phyloP scores from a whole-genome alignment of 2,888 invertebrate genomes.

The Plagodis pulveraria region DNA sequence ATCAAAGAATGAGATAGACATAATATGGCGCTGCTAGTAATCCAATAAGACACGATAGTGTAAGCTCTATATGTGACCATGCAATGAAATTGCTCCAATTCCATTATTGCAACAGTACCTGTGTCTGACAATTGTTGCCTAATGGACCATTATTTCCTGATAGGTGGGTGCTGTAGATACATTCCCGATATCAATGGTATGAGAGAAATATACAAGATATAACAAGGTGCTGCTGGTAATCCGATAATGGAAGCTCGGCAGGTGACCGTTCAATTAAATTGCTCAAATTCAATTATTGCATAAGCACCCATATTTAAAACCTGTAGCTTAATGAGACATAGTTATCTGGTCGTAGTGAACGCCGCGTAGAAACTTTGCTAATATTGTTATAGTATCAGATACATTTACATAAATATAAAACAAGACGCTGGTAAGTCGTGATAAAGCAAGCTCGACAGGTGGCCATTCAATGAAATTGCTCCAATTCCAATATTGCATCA shows the following conservation, averaged over 20 bases:
- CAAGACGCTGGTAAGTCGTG: slow-evolving; percentile 2
- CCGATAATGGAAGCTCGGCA: slow-evolving; percentile 30
- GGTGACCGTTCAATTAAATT: slow-evolving; percentile 45
- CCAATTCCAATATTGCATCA: slow-evolving; percentile 69
- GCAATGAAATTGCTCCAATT: slow-evolving; percentile 64
- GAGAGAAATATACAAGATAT: too few species aligned
- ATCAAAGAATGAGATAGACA: too few species aligned
- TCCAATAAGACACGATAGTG: slow-evolving; percentile 33
- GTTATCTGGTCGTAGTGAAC: not conserved
- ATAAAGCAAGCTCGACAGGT: slow-evolving; percentile 34
- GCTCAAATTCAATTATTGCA: slow-evolving; percentile 69
- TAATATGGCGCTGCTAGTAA: not conserved
- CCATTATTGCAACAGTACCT: slow-evolving; percentile 63
- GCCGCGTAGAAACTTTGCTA: too few species aligned
- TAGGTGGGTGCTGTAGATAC: slow-evolving; percentile 4
- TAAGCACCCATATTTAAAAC: slow-evolving; percentile 64
- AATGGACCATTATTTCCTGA: slow-evolving; percentile 5
- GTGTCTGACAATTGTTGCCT: slow-evolving; percentile 56
- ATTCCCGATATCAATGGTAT: too few species aligned
- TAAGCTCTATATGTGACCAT: slow-evolving; percentile 34
- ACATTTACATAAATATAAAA: too few species aligned
- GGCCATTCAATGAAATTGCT: slow-evolving; percentile 53
- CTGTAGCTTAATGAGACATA: slow-evolving; percentile 30
- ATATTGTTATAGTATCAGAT: too few species aligned
- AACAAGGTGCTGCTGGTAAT: not conserved